Conservation (phyloP, 2,113 vertebrate genomes). For the Sapayoa aenigma region DNA sequence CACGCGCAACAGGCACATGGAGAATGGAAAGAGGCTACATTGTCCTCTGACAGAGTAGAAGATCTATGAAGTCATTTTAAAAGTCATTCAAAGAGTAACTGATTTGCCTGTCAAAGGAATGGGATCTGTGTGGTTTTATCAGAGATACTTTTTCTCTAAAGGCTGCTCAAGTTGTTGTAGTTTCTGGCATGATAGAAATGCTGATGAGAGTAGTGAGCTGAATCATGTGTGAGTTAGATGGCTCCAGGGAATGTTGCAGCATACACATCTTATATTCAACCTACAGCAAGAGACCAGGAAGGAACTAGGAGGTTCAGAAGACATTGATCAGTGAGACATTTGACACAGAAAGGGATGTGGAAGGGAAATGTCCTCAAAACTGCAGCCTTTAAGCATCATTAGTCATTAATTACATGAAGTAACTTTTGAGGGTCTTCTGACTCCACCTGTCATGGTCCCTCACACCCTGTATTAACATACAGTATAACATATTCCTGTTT, state of each 20-base stretch:
- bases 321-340: background rate
- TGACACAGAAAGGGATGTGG: background rate
- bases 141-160: background rate
- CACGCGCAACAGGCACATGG: background rate
- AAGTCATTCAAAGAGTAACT: background rate
- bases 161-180: background rate
- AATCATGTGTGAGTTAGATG: background rate
- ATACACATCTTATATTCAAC: background rate
- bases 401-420: background rate
- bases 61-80: background rate
- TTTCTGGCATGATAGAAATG: background rate
- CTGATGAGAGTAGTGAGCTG: background rate
- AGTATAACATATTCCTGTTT: background rate
- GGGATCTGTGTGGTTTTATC: background rate
- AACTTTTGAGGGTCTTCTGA: background rate
- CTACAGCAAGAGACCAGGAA: background rate
- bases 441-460: background rate
- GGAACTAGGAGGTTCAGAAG: background rate
- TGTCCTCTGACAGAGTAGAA: background rate
- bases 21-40: background rate
- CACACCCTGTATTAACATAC: background rate
- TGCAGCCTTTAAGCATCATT: background rate
- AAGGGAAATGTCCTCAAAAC: background rate
- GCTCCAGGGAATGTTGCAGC: background rate
- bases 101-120: background rate